These are phyloP conservation scores for Cacoxenus indagator DNA, from an alignment of 2,888 invertebrate species.

Conservation along the genomic window DNA sequence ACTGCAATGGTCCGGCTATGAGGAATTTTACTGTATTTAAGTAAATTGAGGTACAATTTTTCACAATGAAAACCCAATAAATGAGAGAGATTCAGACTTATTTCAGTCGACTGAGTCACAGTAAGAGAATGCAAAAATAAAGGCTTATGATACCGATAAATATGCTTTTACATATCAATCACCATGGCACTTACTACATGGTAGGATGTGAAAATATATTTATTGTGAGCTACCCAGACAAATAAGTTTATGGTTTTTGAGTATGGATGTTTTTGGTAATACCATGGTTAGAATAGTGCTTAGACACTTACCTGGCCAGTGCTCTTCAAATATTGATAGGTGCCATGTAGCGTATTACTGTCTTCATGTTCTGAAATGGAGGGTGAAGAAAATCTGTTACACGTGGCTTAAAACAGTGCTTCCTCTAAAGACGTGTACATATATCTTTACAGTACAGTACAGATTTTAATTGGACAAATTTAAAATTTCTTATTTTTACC, in stretches of 20 bases:
- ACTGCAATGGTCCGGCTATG: too few species aligned
- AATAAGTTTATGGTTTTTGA: background rate
- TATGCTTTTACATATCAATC: slow-evolving; percentile 63
- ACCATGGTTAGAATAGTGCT: slow-evolving; percentile 34
- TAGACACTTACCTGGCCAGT: slow-evolving; percentile 74
- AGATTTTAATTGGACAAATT: too few species aligned
- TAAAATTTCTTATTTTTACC: too few species aligned
- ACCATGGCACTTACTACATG: slow-evolving; percentile 55
- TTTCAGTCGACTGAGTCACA: slow-evolving; percentile 23
- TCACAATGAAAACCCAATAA: slow-evolving; percentile 15
- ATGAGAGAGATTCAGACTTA: slow-evolving; percentile 10
- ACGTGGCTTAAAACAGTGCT: too few species aligned
- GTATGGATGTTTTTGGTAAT: slow-evolving; percentile 21
- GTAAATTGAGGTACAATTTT: slow-evolving; percentile 8
- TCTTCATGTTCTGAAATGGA: slow-evolving; percentile 62
- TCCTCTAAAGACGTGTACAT: too few species aligned
- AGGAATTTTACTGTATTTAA: slow-evolving; percentile 8
- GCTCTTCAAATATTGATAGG: slow-evolving; percentile 74
- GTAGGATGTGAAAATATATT: slow-evolving; percentile 18
- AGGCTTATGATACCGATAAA: slow-evolving; percentile 4
- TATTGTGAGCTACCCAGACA: slow-evolving; percentile 7
- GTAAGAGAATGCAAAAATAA: slow-evolving; percentile 29
- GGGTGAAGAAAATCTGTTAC: background rate
- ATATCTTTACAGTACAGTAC: too few species aligned
- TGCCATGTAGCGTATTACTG: slow-evolving; percentile 68